Evolutionary conservation across 2,113 vertebrate species (phyloP).

Genomic region (Hyaena hyaena): DNA sequence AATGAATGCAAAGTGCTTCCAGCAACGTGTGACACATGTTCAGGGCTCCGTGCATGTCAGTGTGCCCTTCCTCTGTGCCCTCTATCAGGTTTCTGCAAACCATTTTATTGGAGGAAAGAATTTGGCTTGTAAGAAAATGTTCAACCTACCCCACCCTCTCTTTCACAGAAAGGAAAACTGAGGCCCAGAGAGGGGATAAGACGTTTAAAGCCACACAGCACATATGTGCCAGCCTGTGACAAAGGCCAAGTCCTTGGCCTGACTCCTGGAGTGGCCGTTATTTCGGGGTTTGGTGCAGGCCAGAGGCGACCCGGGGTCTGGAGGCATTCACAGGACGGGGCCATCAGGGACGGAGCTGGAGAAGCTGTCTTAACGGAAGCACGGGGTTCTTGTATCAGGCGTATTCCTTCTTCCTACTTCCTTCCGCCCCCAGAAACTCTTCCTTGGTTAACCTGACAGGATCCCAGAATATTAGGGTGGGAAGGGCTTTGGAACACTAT

Average conservation of each 20-base stretch:
- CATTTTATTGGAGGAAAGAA: neutral
- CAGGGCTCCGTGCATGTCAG: accelerated
- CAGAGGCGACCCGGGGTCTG: neutral
- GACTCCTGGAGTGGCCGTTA: neutral
- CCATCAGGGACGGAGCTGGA: neutral
- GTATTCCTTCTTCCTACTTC: neutral
- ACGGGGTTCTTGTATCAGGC: accelerated
- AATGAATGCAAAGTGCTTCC: accelerated
- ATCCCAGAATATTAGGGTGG: neutral
- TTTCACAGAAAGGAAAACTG: neutral
- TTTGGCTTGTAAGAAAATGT: neutral
- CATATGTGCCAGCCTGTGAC: neutral
- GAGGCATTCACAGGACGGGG: neutral
- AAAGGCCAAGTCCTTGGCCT: neutral
- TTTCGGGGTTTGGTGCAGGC: neutral
- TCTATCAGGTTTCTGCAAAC: neutral
- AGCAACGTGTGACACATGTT: too few relatives aligned
- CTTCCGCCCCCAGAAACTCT: neutral
- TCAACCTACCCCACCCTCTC: neutral
- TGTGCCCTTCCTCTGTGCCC: neutral
- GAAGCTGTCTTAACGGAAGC: accelerated
- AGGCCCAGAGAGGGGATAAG: neutral
- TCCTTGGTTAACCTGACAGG: neutral
- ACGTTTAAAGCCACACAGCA: neutral
- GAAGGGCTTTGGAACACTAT: neutral